Evolutionary conservation across 2,113 vertebrate genomes (phyloP), one percentile per base, ranked within the genome.

Genomic region (Tenebrosternarchus preto): DNA sequence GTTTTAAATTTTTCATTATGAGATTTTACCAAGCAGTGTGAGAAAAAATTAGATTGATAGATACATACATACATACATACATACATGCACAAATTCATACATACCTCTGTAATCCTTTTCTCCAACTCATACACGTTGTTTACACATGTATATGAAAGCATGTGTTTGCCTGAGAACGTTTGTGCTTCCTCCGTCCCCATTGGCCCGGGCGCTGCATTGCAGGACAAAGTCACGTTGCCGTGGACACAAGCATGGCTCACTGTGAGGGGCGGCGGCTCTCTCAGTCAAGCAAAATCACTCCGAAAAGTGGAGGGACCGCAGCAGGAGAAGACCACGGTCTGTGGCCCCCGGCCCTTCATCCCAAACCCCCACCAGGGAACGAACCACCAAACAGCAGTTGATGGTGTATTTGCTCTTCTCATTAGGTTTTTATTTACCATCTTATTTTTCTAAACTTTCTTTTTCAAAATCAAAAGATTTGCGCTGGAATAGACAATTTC

Each of bases 231-330:
- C 82, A 87, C 84, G n/a, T n/a, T n/a, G n/a, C n/a, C n/a, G n/a
- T 91, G 87, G 89, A 91, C 89, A 91, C 90, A 89, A 78, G 87
- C 90, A 88, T 85, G 90, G 88, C 92, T 90, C 36, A 91, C 92
- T 93, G 93, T 93, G 93, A 92, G 86, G 92, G 85, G n/a, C n/a
- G n/a, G n/a, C n/a, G n/a, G n/a, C n/a, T n/a, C n/a, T n/a, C 92
- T 90, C 84, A 92, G 91, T 92, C 90, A 90, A 89, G 85, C 1
- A 91, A 92, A 91, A 91, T 88, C 92, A 92, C 91, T 93, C 93
- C 92, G 88, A 90, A 87, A 84, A 82, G 61, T 79, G 84, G 81
- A 61, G 59, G 76, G 36, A 83, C 81, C 84, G 86, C 80, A 88
- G 76, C 73, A 80, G 63, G 53, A 82, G 6, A 9, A 50, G 43